Evolutionary conservation across 2,113 vertebrate species (phyloP).

Genomic region (Hymenochirus boettgeri): DNA sequence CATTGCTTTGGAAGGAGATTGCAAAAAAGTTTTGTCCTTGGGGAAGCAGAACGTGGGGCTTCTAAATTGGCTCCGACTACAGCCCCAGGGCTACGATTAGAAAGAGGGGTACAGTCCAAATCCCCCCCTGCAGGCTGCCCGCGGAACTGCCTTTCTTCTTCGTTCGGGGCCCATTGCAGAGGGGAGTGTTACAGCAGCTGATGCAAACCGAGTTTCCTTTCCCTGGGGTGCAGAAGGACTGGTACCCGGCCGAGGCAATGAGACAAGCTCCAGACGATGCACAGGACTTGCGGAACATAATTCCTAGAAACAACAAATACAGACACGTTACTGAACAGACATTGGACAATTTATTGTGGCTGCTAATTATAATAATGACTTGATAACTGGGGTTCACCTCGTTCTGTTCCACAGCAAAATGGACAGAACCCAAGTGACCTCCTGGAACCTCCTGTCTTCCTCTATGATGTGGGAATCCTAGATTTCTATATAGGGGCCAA

Average conservation of each 20-base stretch:
- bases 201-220: conserved; percentile 94
- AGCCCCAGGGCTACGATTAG: conserved; percentile 48
- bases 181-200: conserved; percentile 93
- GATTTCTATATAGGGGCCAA: too few relatives aligned
- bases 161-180: conserved; percentile 88
- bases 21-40: not conserved
- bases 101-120: conserved; percentile 48
- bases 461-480: too few relatives aligned
- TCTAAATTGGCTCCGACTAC: conserved; percentile 44
- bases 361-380: too few relatives aligned
- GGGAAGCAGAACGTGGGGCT: not conserved
- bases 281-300: conserved; percentile 93
- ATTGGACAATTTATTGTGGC: too few relatives aligned
- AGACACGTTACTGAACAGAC: not conserved
- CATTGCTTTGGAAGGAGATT: conserved; percentile 22
- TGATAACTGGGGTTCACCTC: too few relatives aligned
- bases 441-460: too few relatives aligned
- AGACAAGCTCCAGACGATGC: conserved; percentile 90
- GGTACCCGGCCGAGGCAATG: conserved; percentile 93
- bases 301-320: conserved; percentile 66
- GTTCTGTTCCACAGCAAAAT: too few relatives aligned
- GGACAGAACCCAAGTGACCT: too few relatives aligned
- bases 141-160: conserved; percentile 71
- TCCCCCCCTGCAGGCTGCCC: rapidly evolving
- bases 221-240: conserved; percentile 93